A percentile compares a stretch with the other conserved stretches of the same genome.
These are phyloP conservation scores for Drepanosiphum platanoidis DNA, from an alignment of 2,888 invertebrate genomes.

Conservation along the genomic window DNA sequence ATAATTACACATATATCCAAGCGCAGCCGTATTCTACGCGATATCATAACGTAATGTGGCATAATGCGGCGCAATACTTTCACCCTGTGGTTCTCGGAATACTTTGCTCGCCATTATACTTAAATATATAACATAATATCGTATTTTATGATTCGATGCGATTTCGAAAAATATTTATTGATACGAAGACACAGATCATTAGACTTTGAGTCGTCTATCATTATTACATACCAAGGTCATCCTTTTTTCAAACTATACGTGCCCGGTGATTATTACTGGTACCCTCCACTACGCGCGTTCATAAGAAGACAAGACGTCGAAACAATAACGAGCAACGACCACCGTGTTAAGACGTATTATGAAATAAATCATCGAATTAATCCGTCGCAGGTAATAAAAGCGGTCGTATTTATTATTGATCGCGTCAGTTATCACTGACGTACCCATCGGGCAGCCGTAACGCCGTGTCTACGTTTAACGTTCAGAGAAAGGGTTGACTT, in stretches of 20 bases:
- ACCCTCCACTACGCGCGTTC: background rate
- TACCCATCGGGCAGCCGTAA: background rate
- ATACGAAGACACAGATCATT: background rate
- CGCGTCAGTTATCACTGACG: background rate
- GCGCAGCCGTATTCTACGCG: background rate
- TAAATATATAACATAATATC: background rate
- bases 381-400: slow-evolving; percentile 26
- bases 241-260: slow-evolving; percentile 3
- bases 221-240: background rate
- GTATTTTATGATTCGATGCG: background rate
- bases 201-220: background rate
- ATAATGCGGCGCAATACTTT: background rate
- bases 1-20: background rate
- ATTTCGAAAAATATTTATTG: slow-evolving; percentile 2
- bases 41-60: background rate
- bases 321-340: slow-evolving; percentile 40
- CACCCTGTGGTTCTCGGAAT: background rate
- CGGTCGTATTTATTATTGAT: background rate
- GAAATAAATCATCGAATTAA: slow-evolving; percentile 49
- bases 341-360: slow-evolving; percentile 19
- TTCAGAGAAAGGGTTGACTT: background rate
- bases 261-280: background rate
- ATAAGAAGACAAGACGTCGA: slow-evolving; percentile 17
- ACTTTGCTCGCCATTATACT: background rate
- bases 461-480: background rate